Evolutionary conservation across 1,140 invertebrate genomes (phyloP), one percentile per base, ranked within the genome.

Genomic region (Drosophila virilis): DNA sequence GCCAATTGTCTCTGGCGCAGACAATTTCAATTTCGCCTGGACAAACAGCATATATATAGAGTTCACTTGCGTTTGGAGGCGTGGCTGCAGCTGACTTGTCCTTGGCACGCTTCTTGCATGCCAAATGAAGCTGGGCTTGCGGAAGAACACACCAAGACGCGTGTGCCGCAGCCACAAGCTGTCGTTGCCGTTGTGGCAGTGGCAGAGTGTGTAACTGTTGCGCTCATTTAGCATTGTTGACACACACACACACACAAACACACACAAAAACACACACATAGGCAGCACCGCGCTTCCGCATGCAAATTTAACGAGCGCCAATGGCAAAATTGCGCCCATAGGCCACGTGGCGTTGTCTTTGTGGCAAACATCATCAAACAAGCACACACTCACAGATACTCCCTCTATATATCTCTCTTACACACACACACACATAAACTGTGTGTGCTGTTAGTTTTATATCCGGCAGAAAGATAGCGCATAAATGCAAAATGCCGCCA

Each of bases 241-340:
- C 66, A 22, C 48, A 51, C 66, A 64, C 45, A 61, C 51, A 72
- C 43, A 66, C 37, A 45, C 7, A 58, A 9, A 64, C 52, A 72
- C 17, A 37, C 48, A 51, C n/a, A n/a, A n/a, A n/a, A n/a, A n/a
- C 12, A 54, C 66, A 43, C 22, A 50, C 22, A 37, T 38, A 13
- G 32, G 33, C 17, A n/a, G 37, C 10, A 4, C 17, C 35, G 51
- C 58, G 62, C 64, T 72, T 83, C 75, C 80, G 74, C 74, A 86
- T 86, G 82, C 78, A 86, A 86, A 86, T 86, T 86, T 86, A 86
- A 86, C 82, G 75, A 86, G 83, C 75, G 70, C 78, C 82, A 86
- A 82, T 86, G 78, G 82, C 82, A 43, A 78, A 85, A 86, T 78
- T 78, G 64, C 71, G 75, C 82, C 82, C 81, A 72, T 75, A 85